Percentiles rank a stretch among this genome's conserved stretches.
Conservation (phyloP, 2,797 vertebrate genomes). For the Smutsia temminckii region DNA sequence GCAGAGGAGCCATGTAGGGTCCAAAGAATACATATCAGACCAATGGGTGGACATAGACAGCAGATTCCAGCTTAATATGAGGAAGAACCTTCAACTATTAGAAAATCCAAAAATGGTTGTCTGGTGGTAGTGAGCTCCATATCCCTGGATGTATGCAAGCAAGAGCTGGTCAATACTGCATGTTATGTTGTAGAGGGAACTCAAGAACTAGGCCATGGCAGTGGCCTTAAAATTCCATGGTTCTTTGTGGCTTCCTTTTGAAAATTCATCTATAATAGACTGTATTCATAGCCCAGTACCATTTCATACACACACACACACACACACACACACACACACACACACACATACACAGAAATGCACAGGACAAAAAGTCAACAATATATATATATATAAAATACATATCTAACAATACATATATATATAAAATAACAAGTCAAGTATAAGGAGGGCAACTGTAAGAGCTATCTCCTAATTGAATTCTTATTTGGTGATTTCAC, state of each 20-base stretch:
- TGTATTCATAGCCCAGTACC: neutral
- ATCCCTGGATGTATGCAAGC: neutral
- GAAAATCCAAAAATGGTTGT: neutral
- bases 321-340: neutral
- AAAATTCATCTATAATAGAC: neutral
- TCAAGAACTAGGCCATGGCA: neutral
- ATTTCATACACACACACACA: neutral
- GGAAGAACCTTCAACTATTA: neutral
- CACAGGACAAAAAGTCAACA: neutral
- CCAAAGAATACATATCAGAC: neutral
- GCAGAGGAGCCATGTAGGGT: accelerated
- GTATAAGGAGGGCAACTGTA: neutral
- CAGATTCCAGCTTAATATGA: neutral
- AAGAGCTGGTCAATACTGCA: neutral
- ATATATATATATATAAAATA: neutral
- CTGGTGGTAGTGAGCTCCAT: neutral
- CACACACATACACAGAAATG: too few species aligned
- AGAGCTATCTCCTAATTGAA: neutral
- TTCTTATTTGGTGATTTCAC: neutral
- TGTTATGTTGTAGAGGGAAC: neutral
- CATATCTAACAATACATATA: neutral
- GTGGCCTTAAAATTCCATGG: neutral
- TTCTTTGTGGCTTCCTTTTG: neutral
- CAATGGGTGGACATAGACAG: neutral
- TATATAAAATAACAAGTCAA: neutral